A percentile compares a stretch with the other conserved stretches of the same genome.
phyloP scores from a whole-genome alignment of 2,888 invertebrate species.

The Plagodis pulveraria region DNA sequence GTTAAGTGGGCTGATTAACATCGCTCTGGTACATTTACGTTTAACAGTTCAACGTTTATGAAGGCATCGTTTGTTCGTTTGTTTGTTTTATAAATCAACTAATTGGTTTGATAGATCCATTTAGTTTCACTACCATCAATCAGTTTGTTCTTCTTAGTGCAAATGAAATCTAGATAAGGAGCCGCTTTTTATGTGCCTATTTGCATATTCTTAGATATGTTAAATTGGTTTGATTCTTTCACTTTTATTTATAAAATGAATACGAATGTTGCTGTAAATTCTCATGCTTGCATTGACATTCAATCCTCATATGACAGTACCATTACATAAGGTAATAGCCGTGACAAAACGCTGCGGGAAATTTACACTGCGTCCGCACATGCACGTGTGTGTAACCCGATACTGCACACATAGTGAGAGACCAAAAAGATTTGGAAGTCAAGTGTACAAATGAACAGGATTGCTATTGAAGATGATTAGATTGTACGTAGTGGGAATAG shows the following conservation, averaged over 20 bases:
- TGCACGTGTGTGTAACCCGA: conserved; percentile 41
- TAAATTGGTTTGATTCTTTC: not conserved
- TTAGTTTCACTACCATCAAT: conserved; percentile 31
- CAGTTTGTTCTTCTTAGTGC: conserved; percentile 25
- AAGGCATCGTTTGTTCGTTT: conserved; percentile 35
- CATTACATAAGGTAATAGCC: conserved; percentile 42
- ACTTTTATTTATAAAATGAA: conserved; percentile 5
- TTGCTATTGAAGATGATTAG: conserved; percentile 4
- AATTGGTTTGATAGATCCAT: conserved; percentile 37
- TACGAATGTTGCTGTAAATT: conserved; percentile 17
- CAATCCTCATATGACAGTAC: conserved; percentile 39
- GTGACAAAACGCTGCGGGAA: conserved; percentile 39
- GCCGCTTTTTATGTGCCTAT: conserved; percentile 4
- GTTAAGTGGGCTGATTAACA: conserved; percentile 67
- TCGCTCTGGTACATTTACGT: conserved; percentile 57
- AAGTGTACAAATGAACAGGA: conserved; percentile 31
- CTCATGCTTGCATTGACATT: conserved; percentile 38
- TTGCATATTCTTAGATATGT: not conserved
- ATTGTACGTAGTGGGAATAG: not conserved
- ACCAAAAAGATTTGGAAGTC: conserved; percentile 26
- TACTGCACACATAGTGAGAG: conserved; percentile 29
- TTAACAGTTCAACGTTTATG: conserved; percentile 51
- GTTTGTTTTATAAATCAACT: conserved; percentile 36
- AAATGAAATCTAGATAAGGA: conserved; percentile 20
- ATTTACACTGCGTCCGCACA: conserved; percentile 35